phyloP scores from a whole-genome alignment of 2,113 vertebrate genomes.

The Zosterops lateralis region DNA sequence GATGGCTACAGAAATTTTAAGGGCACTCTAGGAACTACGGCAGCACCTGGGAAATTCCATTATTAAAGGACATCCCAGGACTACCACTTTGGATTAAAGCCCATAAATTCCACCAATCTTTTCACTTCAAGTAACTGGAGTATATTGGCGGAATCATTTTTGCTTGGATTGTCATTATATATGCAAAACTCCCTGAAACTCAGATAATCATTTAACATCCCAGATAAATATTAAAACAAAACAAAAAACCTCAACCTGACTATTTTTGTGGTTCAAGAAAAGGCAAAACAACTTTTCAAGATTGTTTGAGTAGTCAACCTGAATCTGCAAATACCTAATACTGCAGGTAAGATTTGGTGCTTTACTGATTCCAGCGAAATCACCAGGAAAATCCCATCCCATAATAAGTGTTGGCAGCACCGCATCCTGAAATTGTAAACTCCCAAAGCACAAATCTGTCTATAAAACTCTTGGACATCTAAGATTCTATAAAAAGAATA shows the following conservation, averaged over 20 bases:
- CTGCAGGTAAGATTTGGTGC: not conserved
- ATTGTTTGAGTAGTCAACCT: not conserved
- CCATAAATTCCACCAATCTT: not conserved
- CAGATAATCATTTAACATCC: not conserved
- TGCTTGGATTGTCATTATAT: not conserved
- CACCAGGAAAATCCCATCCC: not conserved
- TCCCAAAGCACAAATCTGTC: conserved; percentile 33
- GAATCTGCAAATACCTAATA: not conserved
- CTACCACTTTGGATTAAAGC: not conserved
- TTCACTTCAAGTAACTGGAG: not conserved
- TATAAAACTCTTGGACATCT: conserved; percentile 39
- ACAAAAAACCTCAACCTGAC: not conserved
- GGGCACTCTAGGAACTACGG: not conserved
- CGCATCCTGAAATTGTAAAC: conserved; percentile 6
- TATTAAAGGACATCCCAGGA: not conserved
- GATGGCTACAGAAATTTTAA: not conserved
- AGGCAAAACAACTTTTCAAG: not conserved
- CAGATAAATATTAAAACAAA: not conserved
- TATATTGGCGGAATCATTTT: not conserved
- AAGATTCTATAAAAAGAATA: conserved; percentile 45
- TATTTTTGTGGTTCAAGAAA: not conserved
- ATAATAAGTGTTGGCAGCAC: not conserved
- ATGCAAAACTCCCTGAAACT: not conserved
- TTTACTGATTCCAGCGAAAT: conserved; percentile 1
- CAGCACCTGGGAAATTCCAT: not conserved